phyloP scores from a whole-genome alignment of 2,797 vertebrate species.

The Anguilla pacifica region DNA sequence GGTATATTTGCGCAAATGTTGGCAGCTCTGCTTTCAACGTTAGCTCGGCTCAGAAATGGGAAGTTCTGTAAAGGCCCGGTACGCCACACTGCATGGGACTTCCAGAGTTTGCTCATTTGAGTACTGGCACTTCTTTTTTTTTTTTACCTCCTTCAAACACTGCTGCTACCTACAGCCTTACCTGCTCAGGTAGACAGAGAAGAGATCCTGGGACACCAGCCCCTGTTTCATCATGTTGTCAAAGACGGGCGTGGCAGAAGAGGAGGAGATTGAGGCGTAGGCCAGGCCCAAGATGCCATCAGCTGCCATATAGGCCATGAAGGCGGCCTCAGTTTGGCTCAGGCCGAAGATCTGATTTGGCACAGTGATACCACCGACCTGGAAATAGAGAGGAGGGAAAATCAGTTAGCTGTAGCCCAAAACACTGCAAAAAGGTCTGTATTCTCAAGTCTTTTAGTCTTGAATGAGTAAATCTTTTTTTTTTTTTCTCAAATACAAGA shows the following conservation, averaged over 20 bases:
- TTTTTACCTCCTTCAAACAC: no score
- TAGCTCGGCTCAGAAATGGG: no score
- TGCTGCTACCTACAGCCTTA: background rate
- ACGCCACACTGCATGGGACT: no score
- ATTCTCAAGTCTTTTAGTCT: no score
- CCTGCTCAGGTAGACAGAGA: constrained; percentile 54
- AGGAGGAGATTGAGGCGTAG: constrained; percentile 30
- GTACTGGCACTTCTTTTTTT: no score
- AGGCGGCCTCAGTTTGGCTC: constrained; percentile 25
- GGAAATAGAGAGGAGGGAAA: background rate
- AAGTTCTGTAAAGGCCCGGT: no score
- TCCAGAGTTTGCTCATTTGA: no score
- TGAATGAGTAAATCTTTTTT: no score
- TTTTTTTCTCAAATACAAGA: no score
- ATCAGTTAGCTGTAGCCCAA: background rate
- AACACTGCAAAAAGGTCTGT: no score
- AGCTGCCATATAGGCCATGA: constrained; percentile 31
- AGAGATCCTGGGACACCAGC: constrained; percentile 43
- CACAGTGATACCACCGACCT: constrained; percentile 45
- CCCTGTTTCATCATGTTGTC: constrained; percentile 48
- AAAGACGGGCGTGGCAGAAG: constrained; percentile 41
- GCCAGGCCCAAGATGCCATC: constrained; percentile 56
- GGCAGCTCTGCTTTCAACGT: no score
- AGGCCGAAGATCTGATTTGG: constrained; percentile 50
- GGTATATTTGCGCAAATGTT: no score